Evolutionary conservation across 2,888 invertebrate genomes (phyloP).

Genomic region (Drosophila macrospina): DNA sequence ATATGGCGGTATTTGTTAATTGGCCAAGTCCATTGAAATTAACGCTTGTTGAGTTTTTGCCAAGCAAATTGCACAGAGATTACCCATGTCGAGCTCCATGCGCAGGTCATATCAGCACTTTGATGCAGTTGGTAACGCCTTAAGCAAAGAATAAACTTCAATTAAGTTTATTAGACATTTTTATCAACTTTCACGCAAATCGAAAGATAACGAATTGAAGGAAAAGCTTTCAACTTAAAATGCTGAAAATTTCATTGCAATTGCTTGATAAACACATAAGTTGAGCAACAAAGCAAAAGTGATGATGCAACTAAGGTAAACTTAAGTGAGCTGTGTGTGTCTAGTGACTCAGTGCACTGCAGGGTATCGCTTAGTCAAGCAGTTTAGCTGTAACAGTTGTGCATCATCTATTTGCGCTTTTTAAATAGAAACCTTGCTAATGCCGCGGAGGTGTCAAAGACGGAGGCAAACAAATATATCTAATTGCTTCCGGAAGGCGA

Average conservation of each 20-base stretch:
- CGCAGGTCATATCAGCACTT: slow-evolving; percentile 2
- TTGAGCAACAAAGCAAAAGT: background rate
- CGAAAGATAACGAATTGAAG: background rate
- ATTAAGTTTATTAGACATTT: too few species aligned
- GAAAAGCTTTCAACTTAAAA: background rate
- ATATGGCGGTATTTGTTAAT: slow-evolving; percentile 70
- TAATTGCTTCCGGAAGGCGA: slow-evolving; percentile 73
- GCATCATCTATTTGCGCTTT: slow-evolving; percentile 1
- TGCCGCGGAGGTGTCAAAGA: slow-evolving; percentile 22
- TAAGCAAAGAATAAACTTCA: background rate
- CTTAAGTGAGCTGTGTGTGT: too few species aligned
- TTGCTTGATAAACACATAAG: too few species aligned
- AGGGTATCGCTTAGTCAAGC: slow-evolving; percentile 6
- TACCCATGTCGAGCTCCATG: background rate
- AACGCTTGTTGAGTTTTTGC: slow-evolving; percentile 46
- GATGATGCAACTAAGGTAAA: too few species aligned
- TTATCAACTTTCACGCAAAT: background rate
- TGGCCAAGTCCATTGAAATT: slow-evolving; percentile 72
- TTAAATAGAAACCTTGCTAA: slow-evolving; percentile 31
- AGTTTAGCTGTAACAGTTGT: slow-evolving; percentile 1
- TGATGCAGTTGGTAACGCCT: background rate
- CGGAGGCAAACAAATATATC: slow-evolving; percentile 27
- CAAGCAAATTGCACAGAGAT: slow-evolving; percentile 11
- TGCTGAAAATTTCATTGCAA: background rate
- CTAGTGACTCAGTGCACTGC: background rate